Conservation (phyloP, 2,113 vertebrate genomes). For the Chinchilla lanigera region DNA sequence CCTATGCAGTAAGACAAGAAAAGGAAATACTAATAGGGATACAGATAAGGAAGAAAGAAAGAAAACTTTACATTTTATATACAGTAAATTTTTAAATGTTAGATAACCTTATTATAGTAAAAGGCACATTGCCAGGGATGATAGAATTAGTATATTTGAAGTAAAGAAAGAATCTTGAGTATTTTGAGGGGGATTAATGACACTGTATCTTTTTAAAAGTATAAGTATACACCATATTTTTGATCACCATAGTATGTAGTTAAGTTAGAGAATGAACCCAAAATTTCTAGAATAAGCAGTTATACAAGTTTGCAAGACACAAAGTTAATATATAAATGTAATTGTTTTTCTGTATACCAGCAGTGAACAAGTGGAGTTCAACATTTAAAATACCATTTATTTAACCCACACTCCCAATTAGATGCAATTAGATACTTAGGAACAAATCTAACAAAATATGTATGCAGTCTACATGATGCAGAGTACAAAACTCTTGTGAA, state of each 20-base stretch:
- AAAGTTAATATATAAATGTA: background rate
- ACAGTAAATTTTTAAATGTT: background rate
- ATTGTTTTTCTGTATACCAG: background rate
- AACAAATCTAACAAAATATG: background rate
- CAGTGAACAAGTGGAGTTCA: background rate
- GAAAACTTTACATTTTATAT: background rate
- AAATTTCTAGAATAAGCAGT: background rate
- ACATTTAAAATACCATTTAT: background rate
- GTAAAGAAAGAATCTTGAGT: background rate
- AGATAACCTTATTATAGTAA: background rate
- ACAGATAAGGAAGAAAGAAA: background rate
- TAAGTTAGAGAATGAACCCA: background rate
- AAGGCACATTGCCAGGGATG: background rate
- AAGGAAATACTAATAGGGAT: background rate
- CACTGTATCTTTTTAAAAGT: background rate
- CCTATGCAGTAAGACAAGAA: background rate
- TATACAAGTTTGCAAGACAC: background rate
- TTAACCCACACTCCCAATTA: background rate
- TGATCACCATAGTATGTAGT: background rate
- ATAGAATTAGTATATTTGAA: background rate
- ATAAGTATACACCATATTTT: background rate
- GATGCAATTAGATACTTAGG: background rate
- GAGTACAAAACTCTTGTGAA: background rate
- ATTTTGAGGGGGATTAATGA: background rate
- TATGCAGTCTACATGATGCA: background rate